phyloP scores from a whole-genome alignment of 1,140 invertebrate genomes.

The Drosophila kepulauana region DNA sequence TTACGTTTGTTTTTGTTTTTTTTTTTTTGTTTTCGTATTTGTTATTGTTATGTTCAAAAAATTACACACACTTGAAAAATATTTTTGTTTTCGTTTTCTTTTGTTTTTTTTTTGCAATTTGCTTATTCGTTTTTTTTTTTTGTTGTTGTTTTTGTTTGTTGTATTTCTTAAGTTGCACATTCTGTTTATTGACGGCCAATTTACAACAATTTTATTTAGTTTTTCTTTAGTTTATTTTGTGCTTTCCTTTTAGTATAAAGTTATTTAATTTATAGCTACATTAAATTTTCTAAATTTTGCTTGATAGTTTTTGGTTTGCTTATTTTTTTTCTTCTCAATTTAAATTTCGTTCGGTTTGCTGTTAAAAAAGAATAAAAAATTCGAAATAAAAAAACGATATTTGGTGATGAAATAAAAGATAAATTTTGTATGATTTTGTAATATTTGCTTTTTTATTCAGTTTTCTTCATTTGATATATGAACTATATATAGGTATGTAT shows the following conservation, averaged over 20 bases:
- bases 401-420: slow-evolving; percentile 60
- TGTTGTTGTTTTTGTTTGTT: slow-evolving; percentile 1
- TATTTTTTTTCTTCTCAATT: slow-evolving; percentile 27
- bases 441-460: slow-evolving; percentile 64
- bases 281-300: slow-evolving; percentile 72
- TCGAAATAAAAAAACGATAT: slow-evolving; percentile 12
- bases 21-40: slow-evolving; percentile 42
- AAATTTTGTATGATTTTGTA: slow-evolving; percentile 61
- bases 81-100: slow-evolving; percentile 50
- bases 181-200: slow-evolving; percentile 49
- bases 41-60: slow-evolving; percentile 82
- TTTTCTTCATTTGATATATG: slow-evolving; percentile 51
- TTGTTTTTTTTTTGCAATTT: slow-evolving; percentile 31
- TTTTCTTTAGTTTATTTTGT: slow-evolving; percentile 37
- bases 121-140: slow-evolving; percentile 1
- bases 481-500: slow-evolving; percentile 52
- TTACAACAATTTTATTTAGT: slow-evolving; percentile 60
- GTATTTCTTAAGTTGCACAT: slow-evolving; percentile 33
- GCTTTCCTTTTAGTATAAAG: slow-evolving; percentile 63
- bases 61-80: slow-evolving; percentile 84
- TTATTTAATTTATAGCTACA: slow-evolving; percentile 60
- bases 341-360: slow-evolving; percentile 23
- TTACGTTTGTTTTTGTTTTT: slow-evolving; percentile 41
- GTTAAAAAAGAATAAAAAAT: slow-evolving; percentile 24
- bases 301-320: slow-evolving; percentile 75